These are phyloP conservation scores for Cotesia congregata DNA, from an alignment of 2,888 invertebrate genomes.

Conservation along the genomic window DNA sequence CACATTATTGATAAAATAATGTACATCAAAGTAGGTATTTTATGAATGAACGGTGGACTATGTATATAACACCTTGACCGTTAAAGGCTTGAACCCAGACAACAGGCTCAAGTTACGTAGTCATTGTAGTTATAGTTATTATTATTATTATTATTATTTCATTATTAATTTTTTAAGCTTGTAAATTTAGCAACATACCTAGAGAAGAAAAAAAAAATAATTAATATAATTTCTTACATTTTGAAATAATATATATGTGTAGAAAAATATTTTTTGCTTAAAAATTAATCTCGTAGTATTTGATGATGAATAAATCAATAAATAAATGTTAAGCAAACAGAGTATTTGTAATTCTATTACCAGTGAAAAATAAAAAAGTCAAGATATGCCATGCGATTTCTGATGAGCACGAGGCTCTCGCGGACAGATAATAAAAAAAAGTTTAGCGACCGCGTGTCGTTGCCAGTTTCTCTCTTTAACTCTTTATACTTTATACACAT, in stretches of 20 bases:
- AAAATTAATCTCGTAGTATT: neutral
- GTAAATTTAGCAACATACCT: neutral
- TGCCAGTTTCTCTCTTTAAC: constrained; percentile 5
- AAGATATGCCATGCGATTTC: constrained; percentile 9
- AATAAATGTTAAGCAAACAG: neutral
- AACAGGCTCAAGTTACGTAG: neutral
- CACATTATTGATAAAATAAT: neutral
- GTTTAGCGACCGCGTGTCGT: constrained; percentile 21
- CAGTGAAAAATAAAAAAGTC: neutral
- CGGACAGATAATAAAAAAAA: constrained; percentile 17
- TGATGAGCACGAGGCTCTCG: constrained; percentile 15
- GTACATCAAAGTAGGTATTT: constrained; percentile 5
- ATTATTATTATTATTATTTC: neutral
- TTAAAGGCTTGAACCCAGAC: neutral
- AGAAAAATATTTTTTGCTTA: neutral
- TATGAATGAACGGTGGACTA: constrained; percentile 6
- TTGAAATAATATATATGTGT: neutral
- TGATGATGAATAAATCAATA: constrained; percentile 1
- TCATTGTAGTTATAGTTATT: neutral
- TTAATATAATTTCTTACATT: neutral
- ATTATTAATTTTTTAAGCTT: neutral
- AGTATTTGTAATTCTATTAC: neutral
- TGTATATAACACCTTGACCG: constrained; percentile 4
- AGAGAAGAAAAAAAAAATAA: no score
- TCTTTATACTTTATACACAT: neutral